Evolutionary conservation across 2,888 invertebrate species (phyloP).

Genomic region (Apeira syringaria): DNA sequence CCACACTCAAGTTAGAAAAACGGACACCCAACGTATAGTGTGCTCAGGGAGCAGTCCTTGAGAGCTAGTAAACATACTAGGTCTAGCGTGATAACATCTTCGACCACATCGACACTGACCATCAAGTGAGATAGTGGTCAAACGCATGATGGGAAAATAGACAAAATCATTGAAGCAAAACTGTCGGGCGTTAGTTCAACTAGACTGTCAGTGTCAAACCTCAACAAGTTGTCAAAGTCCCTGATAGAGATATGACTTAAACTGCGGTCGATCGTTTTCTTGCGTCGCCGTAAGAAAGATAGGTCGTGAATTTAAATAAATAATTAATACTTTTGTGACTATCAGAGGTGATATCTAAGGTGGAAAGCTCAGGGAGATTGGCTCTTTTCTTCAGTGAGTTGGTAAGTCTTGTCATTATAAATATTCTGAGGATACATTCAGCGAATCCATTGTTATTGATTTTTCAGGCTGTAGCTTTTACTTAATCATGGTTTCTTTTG

Average conservation of each 20-base stretch:
- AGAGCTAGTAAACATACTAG: too few relatives aligned
- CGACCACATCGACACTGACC: too few relatives aligned
- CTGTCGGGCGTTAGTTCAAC: too few relatives aligned
- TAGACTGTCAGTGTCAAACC: background rate
- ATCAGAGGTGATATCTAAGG: slow-evolving; percentile 29
- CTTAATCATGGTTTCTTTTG: slow-evolving; percentile 7
- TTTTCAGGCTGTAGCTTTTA: slow-evolving; percentile 43
- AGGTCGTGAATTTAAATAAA: slow-evolving; percentile 55
- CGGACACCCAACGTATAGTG: too few relatives aligned
- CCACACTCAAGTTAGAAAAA: too few relatives aligned
- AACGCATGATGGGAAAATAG: too few relatives aligned
- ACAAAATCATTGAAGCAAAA: too few relatives aligned
- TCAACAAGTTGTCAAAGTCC: slow-evolving; percentile 5
- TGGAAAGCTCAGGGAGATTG: slow-evolving; percentile 31
- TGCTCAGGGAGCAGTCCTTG: too few relatives aligned
- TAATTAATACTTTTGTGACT: slow-evolving; percentile 42
- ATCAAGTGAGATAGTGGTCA: too few relatives aligned
- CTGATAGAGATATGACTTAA: too few relatives aligned
- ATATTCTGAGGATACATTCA: slow-evolving; percentile 11
- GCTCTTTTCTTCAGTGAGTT: slow-evolving; percentile 35
- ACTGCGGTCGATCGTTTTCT: slow-evolving; percentile 38
- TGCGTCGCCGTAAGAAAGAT: slow-evolving; percentile 40
- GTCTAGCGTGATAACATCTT: too few relatives aligned
- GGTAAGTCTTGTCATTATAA: slow-evolving; percentile 43
- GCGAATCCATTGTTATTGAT: slow-evolving; percentile 46